Base-by-base conservation (phyloP, 2,113 vertebrate species). In the Lota lota region DNA sequence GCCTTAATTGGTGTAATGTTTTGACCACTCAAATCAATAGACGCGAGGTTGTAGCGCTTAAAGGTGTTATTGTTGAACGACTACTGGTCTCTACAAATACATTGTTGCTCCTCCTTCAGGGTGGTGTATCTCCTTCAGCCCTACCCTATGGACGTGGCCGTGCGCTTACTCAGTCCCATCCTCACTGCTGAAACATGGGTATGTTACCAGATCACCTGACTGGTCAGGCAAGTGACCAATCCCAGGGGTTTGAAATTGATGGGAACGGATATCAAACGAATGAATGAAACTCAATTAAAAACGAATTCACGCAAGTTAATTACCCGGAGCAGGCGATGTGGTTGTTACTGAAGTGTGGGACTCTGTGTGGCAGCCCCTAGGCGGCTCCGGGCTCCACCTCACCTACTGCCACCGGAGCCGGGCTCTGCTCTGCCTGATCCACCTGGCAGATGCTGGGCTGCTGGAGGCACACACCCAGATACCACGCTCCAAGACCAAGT, bases 61-160 rank as follows among this genome's bases (percentile, higher is more conserved):
- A 47, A 10, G 40, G 28, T 33, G 28, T 33, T 33, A 33, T 33
- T 33, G 28, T 33, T 33, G 28, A 33, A 0, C 4, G 40, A 10
- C 40, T 12, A 8, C 40, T 47, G 40, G 4, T 33, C 28, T 33
- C 28, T 33, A 4, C 28, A 33, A 4, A 33, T 6, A 33, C 28
- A 4, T 33, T 33, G 28, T 33, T 33, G 28, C 28, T 33, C 4
- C 28, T 56, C 16, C 14, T 10, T 21, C 84, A 99, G 97, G 85
- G 92, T 95, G 62, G 85, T 97, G 5, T 95, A 98, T 84, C 91
- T 99, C 0, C 93, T 99, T 47, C 93, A 94, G 83, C 90, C 92
- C 63, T 91, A 74, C 60, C 88, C 94, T 0, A 63, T 88, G 79
- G 93, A 96, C 51, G 92, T 93, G 2, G 91, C 91, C 5, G 88